phyloP scores from a whole-genome alignment of 2,888 invertebrate genomes.

The Conus canariensis region DNA sequence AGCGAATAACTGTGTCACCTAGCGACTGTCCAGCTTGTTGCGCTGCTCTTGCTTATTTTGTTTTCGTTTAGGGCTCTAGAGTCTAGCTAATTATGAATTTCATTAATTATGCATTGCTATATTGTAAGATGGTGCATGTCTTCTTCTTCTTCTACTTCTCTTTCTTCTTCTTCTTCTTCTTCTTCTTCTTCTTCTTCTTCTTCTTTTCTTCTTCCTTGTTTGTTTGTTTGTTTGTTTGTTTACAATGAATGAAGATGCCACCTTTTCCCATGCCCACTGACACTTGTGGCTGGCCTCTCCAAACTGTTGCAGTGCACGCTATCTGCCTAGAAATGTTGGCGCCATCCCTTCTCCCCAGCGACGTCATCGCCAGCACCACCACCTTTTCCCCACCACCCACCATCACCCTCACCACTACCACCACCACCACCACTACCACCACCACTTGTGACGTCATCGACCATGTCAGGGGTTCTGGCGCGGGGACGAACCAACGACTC shows the following conservation, averaged over 20 bases:
- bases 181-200: background rate
- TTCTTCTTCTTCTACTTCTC: background rate
- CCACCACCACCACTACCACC: slow-evolving; percentile 3
- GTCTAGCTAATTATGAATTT: too few relatives aligned
- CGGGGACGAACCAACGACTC: slow-evolving; percentile 61
- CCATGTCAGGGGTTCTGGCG: slow-evolving; percentile 65
- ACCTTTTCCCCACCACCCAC: background rate
- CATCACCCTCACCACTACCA: background rate
- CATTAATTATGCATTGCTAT: too few relatives aligned
- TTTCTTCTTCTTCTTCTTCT: background rate
- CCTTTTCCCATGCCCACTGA: background rate
- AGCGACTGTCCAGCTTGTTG: too few relatives aligned
- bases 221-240: too few relatives aligned
- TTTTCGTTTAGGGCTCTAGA: too few relatives aligned
- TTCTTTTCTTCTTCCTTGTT: background rate
- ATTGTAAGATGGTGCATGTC: too few relatives aligned
- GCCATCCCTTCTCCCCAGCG: background rate
- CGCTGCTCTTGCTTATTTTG: too few relatives aligned
- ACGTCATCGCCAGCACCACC: background rate
- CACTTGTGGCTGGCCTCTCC: too few relatives aligned
- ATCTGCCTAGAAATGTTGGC: slow-evolving; percentile 33
- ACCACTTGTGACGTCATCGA: slow-evolving; percentile 27
- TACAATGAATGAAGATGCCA: too few relatives aligned
- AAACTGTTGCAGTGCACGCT: background rate
- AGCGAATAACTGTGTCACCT: too few relatives aligned